Evolutionary conservation across 2,888 invertebrate species (phyloP), one percentile per base, ranked within the genome.

Genomic region (Listrodromus nycthemerus): DNA sequence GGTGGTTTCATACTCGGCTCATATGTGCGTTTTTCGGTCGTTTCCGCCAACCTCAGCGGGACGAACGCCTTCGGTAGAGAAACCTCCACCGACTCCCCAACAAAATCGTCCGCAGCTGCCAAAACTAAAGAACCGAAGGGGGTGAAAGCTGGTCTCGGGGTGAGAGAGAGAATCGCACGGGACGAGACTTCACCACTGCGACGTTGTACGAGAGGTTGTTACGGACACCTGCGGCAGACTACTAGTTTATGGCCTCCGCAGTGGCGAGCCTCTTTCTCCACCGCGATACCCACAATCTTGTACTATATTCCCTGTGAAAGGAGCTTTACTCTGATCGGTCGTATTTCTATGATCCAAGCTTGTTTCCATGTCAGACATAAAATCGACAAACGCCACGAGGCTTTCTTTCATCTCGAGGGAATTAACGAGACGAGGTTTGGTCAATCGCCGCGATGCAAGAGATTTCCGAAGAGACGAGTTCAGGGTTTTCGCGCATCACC

Each of bases 141-240:
- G 52, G 7, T 21, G 37, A 37, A 27, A 41, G 41, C 69, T 66
- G 48, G 58, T 33, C 41, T 73, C 66, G 67, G 4, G 16, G 33
- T 7, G 33, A 33, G 41, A 41, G 41, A 41, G 41, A 37, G 52
- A 52, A 80, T 70, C 74, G 19, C 76, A 37, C 67, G 45, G 30
- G 55, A 66, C 70, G 63, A 69, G 77, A 77, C 81, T 84, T 75
- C 67, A 71, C 84, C 79, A 75, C 82, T 52, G 58, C 82, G 80
- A 65, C 50, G 73, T 50, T 76, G 80, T 77, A 77, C 80, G 83
- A 70, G 81, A 73, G 74, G 87, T 86, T 89, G 86, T 89, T 82
- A 86, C 69, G 85, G 87, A 87, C 90, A 90, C 89, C 89, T 90
- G 90, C 87, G 89, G 86, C 85, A 86, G 83, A 85, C 89, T 88